A percentile compares a stretch with the other conserved stretches of the same genome.
These are phyloP conservation scores for Strix uralensis DNA, from an alignment of 2,113 vertebrate genomes.

Conservation along the genomic window DNA sequence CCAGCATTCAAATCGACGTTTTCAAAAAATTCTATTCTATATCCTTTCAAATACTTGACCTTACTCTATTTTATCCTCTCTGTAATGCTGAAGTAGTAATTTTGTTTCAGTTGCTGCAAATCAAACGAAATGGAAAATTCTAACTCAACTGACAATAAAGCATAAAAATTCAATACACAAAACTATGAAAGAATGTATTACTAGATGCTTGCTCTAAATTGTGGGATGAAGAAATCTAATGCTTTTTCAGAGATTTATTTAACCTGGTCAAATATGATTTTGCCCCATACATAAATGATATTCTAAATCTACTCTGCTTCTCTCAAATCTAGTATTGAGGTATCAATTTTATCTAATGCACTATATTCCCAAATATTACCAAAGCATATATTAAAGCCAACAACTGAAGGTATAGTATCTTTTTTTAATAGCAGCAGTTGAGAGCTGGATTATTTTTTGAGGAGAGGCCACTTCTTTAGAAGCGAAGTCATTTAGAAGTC, in stretches of 20 bases:
- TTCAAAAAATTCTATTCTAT: neutral
- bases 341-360: neutral
- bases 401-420: neutral
- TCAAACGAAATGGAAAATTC: neutral
- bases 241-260: neutral
- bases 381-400: neutral
- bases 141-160: neutral
- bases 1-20: neutral
- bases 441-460: neutral
- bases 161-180: neutral
- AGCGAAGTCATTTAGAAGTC: neutral
- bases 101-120: neutral
- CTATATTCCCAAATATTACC: neutral
- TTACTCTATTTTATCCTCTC: neutral
- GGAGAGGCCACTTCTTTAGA: neutral
- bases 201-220: neutral
- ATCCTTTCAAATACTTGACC: neutral
- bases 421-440: neutral
- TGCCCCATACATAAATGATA: neutral
- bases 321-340: neutral
- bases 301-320: neutral
- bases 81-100: neutral
- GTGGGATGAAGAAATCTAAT: neutral
- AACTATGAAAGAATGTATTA: neutral
- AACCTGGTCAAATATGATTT: neutral